Conservation (phyloP, 2,888 invertebrate species). For the Heliconius ismenius region DNA sequence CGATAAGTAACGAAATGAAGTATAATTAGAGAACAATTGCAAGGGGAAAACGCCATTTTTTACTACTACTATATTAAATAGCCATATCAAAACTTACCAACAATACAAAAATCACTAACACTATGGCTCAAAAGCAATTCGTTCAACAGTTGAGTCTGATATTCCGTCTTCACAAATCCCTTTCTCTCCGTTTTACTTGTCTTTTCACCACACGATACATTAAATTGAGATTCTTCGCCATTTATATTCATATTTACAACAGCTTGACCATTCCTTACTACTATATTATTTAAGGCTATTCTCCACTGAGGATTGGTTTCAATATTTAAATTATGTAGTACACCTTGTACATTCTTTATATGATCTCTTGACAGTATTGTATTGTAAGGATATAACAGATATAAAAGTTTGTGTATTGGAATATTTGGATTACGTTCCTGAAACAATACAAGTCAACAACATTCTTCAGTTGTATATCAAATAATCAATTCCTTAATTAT, state of each 20-base stretch:
- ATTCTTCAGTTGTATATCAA: neutral
- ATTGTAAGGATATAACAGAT: slow-evolving; percentile 91
- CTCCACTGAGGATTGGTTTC: slow-evolving; percentile 59
- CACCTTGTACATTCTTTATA: slow-evolving; percentile 85
- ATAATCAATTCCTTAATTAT: neutral
- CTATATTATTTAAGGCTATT: slow-evolving; percentile 54
- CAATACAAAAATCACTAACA: slow-evolving; percentile 92
- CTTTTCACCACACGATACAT: slow-evolving; percentile 66
- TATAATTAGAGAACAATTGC: neutral
- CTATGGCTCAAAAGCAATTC: slow-evolving; percentile 90
- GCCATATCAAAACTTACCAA: slow-evolving; percentile 76
- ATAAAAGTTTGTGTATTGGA: slow-evolving; percentile 85
- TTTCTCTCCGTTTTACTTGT: slow-evolving; percentile 53
- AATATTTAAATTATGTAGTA: slow-evolving; percentile 84
- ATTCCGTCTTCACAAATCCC: slow-evolving; percentile 85
- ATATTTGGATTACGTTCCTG: slow-evolving; percentile 87
- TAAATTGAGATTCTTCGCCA: slow-evolving; percentile 65
- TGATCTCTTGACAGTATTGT: slow-evolving; percentile 90
- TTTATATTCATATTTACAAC: slow-evolving; percentile 71
- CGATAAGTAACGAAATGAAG: too few species aligned
- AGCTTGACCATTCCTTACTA: slow-evolving; percentile 62
- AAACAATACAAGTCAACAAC: too few species aligned
- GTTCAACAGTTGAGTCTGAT: slow-evolving; percentile 89
- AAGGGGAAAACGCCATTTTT: neutral
- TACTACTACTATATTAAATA: neutral